Conservation (phyloP, 64 coral and sea anemone genomes). For the Dendronephthya gigantea region DNA sequence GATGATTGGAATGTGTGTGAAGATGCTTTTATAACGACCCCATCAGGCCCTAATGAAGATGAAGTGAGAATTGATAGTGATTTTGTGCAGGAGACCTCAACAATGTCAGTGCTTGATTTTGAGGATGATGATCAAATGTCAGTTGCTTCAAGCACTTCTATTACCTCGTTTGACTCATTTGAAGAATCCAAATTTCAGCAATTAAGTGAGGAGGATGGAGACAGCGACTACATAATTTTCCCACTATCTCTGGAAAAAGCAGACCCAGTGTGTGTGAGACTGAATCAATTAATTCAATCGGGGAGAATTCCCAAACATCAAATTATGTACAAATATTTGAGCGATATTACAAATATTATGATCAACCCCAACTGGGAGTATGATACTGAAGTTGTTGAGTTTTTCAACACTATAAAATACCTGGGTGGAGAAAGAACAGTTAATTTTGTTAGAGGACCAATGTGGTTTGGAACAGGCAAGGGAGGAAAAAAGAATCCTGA, state of each 20-base stretch:
- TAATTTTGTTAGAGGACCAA: not conserved
- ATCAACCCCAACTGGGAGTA: no score
- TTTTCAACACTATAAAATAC: no score
- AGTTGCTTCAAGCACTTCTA: not conserved
- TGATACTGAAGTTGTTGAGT: no score
- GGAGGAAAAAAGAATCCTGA: not conserved
- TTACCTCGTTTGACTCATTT: not conserved
- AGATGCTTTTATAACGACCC: not conserved
- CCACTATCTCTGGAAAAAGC: not conserved
- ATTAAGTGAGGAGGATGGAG: not conserved
- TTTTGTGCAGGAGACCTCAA: not conserved
- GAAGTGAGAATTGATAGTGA: not conserved
- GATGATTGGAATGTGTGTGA: not conserved
- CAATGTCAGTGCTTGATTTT: not conserved
- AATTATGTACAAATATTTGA: no score
- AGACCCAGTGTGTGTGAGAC: not conserved
- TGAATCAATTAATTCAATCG: no score
- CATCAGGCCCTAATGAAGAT: not conserved
- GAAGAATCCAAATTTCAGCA: not conserved
- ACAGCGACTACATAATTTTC: not conserved
- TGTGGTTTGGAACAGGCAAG: not conserved
- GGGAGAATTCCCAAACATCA: no score
- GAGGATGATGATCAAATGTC: not conserved
- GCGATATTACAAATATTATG: no score
- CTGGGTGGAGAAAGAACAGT: not conserved